Evolutionary conservation across 2,888 invertebrate species (phyloP).

Genomic region (Emesis furor): DNA sequence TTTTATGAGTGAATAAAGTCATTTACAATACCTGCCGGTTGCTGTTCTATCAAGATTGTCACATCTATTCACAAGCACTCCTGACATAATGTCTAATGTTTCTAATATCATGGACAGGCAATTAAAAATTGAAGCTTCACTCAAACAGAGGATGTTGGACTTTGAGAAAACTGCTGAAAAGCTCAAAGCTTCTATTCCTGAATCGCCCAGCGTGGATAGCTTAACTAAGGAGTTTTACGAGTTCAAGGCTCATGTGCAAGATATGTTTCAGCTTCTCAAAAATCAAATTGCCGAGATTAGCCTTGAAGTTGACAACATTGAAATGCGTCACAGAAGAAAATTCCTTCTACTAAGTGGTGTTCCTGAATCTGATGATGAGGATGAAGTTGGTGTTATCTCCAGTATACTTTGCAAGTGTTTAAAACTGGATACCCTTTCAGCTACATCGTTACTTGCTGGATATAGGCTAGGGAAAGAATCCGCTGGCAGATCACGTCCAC

Average conservation of each 20-base stretch:
- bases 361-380: not conserved
- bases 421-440: not conserved
- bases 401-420: not conserved
- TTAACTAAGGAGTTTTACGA: not conserved
- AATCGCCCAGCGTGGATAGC: not conserved
- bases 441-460: not conserved
- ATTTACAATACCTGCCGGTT: too few species aligned
- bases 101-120: too few species aligned
- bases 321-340: not conserved
- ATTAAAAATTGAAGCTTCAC: too few species aligned
- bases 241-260: not conserved
- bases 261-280: not conserved
- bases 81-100: too few species aligned
- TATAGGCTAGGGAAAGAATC: not conserved
- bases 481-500: not conserved
- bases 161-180: too few species aligned
- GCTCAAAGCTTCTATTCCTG: too few species aligned
- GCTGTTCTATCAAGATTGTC: too few species aligned
- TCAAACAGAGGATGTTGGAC: too few species aligned
- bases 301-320: not conserved
- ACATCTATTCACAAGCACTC: too few species aligned
- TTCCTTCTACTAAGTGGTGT: not conserved
- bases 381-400: not conserved
- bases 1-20: too few species aligned
- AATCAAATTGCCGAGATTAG: not conserved